Percentiles rank a stretch among this genome's conserved stretches.
Evolutionary conservation across 2,113 vertebrate genomes (phyloP).

Genomic region (Tupaia chinensis): DNA sequence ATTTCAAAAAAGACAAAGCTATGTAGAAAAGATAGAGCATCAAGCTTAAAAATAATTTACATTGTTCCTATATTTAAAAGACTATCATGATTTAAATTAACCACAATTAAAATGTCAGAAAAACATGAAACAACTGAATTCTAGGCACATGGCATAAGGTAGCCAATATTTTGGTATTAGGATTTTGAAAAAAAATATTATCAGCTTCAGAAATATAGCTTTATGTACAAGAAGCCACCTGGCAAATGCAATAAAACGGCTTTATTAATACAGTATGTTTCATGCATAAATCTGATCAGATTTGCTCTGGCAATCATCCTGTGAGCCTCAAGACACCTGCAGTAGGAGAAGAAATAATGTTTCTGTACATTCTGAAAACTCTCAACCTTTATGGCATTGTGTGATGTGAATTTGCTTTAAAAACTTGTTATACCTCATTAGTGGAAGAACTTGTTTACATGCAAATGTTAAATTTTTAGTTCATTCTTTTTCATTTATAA

Average conservation of each 20-base stretch:
- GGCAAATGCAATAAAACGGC: slow-evolving; percentile 61
- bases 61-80: slow-evolving; percentile 22
- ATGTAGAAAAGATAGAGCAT: neutral
- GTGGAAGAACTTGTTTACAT: neutral
- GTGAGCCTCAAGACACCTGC: slow-evolving; percentile 38
- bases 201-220: slow-evolving; percentile 53
- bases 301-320: slow-evolving; percentile 46
- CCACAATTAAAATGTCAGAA: slow-evolving; percentile 60
- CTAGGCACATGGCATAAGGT: slow-evolving; percentile 64
- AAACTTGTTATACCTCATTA: neutral
- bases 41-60: neutral
- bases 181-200: slow-evolving; percentile 58
- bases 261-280: slow-evolving; percentile 67
- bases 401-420: neutral
- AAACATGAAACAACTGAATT: slow-evolving; percentile 60
- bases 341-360: slow-evolving; percentile 33
- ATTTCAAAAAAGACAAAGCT: neutral
- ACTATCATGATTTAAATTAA: slow-evolving; percentile 7
- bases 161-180: slow-evolving; percentile 54
- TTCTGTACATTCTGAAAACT: slow-evolving; percentile 38
- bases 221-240: slow-evolving; percentile 57
- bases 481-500: slow-evolving; percentile 11
- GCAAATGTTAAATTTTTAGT: neutral
- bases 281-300: slow-evolving; percentile 59
- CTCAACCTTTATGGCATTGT: neutral